Evolutionary conservation across 2,888 invertebrate species (phyloP).

Genomic region (Exocentrus adspersus): DNA sequence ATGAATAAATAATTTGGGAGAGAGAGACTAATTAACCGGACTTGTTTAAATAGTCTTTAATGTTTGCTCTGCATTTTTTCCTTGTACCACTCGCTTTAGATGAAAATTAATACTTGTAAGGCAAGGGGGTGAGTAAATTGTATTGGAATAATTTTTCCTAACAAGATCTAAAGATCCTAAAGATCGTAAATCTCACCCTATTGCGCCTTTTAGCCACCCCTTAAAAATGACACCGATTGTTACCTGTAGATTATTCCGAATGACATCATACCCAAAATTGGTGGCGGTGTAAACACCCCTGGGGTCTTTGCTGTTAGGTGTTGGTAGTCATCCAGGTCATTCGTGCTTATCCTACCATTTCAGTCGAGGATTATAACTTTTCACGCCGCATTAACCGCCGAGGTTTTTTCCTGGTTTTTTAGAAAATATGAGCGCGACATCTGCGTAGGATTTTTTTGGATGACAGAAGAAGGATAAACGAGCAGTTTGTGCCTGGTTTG

Average conservation of each 20-base stretch:
- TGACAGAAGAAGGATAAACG: no score
- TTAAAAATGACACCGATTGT: conserved; percentile 9
- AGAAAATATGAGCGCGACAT: conserved; percentile 15
- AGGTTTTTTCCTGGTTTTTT: conserved; percentile 15
- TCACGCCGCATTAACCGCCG: conserved; percentile 7
- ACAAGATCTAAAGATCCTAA: no score
- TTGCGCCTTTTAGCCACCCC: conserved; percentile 2
- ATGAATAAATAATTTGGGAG: conserved; percentile 59
- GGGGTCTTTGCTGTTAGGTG: conserved; percentile 29
- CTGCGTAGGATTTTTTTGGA: neutral
- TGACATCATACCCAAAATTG: conserved; percentile 28
- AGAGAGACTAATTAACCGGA: conserved; percentile 42
- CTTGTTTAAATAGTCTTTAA: conserved; percentile 37
- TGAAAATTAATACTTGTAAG: no score
- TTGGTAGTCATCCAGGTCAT: conserved; percentile 5
- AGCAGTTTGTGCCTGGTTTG: no score
- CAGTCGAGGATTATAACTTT: conserved; percentile 11
- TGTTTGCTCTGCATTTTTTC: conserved; percentile 1
- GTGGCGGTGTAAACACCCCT: conserved; percentile 16
- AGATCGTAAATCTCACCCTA: neutral
- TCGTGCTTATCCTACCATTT: neutral
- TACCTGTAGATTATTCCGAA: conserved; percentile 39
- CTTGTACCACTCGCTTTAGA: no score
- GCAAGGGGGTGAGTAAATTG: no score
- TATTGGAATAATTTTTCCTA: no score